Evolutionary conservation across 92 coral and sea anemone species (phyloP), one percentile per base, ranked within the genome.

Genomic region (Hydrozoanthus gracilis): DNA sequence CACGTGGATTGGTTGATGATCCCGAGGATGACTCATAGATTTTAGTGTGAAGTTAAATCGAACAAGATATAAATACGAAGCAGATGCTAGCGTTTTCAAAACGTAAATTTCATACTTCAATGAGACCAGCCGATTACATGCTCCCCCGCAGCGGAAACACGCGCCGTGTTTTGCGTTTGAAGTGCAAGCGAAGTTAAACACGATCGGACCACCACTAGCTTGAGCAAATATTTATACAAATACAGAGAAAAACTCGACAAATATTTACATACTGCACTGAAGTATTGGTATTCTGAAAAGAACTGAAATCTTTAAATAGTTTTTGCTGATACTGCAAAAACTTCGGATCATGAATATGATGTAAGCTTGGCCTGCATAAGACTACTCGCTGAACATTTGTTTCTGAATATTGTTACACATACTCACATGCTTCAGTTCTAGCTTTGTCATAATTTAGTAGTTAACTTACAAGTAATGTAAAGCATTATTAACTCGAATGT

Each of bases 211-310:
- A 44, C 62, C 73, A 47, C 85, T 80, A 80, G 48, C 66, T 45
- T 80, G 73, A 20, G 74, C 52, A 80, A 80, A 80, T 80, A 62
- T 80, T 76, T 80, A 66, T 65, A 11, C 13, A 13, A 17, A 64
- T 61, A 12, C 8, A 27, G 73, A 46, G 58, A 65, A 80, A 48
- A 51, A 3, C 27, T 64, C 5, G 20, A 68, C 85, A 65, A 80
- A 80, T 80, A 80, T 80, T 80, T 65, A 80, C 51, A 44, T 66
- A 65, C 46, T 50, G 13, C 73, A 65, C 73, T 27, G 39, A 65
- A 48, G 73, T 80, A 51, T 27, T 66, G 10, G 17, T 80, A 16
- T 76, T 52, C 66, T 54, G 49, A 80, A 66, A 79, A 50, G 72
- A 62, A 14, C 46, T 3, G 12, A 4, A 3, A 3, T 6, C 7